Evolutionary conservation across 2,797 vertebrate species (phyloP), one percentile per base, ranked within the genome.

Genomic region (Phataginus tetradactyla): DNA sequence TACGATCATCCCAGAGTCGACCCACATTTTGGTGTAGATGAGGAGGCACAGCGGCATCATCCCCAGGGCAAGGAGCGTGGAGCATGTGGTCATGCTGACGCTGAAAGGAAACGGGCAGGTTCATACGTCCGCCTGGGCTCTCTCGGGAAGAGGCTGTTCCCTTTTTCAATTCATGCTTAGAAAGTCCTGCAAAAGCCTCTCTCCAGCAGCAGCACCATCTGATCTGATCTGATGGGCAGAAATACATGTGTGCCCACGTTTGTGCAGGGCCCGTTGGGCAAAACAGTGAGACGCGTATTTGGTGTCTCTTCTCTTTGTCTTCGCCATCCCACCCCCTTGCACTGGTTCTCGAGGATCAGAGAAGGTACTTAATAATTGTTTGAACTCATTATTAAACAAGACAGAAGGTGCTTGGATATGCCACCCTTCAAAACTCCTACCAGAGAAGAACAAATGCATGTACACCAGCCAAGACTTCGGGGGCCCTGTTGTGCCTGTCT

Each of bases 1-100:
- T 86, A 99, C 88, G 96, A 99, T 99, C 63, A 97, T 89, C 17
- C 97, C 78, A 0, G 98, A 2, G 63, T 99, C 98, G 0, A 99
- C 99, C 99, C 99, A 99, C 88, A 96, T 87, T 57, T 98, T 98
- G 91, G 99, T 99, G 96, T 99, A 99, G 97, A 99, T 83, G 77
- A 99, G 97, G 74, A 99, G 99, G 96, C 99, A 99, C 74, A 99
- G 99, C 0, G 99, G 99, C 99, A 99, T 99, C 99, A 99, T 99
- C 45, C 99, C 99, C 98, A 99, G 97, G n/a, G 99, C 99, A 96
- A 99, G 61, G 86, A 99, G 96, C 0, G 99, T 99, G 79, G 99
- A 99, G 79, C 99, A 99, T 23, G 99, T 98, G 20, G 99, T 99
- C 99, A 99, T 99, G 97, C 99, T 99, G 99, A 99, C 97, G 66